Base-by-base conservation (phyloP, 2,888 invertebrate species). In the Boloria euphrosyne region DNA sequence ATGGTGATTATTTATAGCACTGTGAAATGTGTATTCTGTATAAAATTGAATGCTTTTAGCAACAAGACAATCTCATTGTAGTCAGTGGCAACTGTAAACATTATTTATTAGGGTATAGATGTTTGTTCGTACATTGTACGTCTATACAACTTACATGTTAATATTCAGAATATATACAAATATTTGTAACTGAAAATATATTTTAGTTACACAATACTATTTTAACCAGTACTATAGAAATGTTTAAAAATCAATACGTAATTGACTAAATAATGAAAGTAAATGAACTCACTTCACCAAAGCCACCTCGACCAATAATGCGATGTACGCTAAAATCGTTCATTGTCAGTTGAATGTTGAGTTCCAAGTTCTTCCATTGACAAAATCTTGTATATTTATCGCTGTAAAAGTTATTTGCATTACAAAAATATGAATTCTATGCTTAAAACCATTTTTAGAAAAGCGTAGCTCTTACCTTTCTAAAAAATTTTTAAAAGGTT, bases 321-420 rank as follows among this genome's bases (percentile, higher is more conserved):
- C 99, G 96, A 93, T 99, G 99, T 76, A 99, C 99, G 91, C 98
- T 99, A 93, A 99, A 99, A 95, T 99, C 99, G 93, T 99, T 99
- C 99, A 99, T 99, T 79, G 99, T 98, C 90, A 99, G 94, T 96
- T 98, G 98, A 87, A 99, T 99, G 94, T 99, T 99, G 89, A 99
- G 94, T 94, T 99, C 99, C 94, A 99, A 95, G 93, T 99, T 99
- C 93, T 99, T 99, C 99, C 99, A 99, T 93, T 99, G 99, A 92
- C 99, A 99, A 94, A 99, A 99, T 83, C 99, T 95, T 80, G 99
- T 99, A 93, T 98, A 99, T 94, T 99, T 99, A 86, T 99, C 99
- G 93, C 99, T 99, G 93, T 67, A 49, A 59, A 49, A 49, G 17
- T 13, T 49, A 49, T 49, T 49, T 49, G 27, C 68, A 79, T 69